Percentiles rank a stretch among this genome's conserved stretches.
phyloP scores from a whole-genome alignment of 2,797 vertebrate genomes.

The Tokudaia muenninki region DNA sequence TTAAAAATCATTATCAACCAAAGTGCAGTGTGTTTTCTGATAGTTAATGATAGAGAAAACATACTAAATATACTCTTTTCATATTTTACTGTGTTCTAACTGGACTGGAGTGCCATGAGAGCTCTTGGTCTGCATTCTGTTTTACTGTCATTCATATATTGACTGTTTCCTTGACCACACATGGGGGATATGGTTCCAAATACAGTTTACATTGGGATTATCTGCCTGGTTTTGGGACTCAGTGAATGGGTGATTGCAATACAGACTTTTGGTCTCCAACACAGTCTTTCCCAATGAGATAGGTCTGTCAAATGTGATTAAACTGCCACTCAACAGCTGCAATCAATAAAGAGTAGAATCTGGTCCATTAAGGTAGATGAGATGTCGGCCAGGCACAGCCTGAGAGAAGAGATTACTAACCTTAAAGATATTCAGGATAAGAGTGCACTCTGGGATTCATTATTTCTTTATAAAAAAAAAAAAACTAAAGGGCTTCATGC shows the following conservation, averaged over 20 bases:
- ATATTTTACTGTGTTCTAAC: not conserved
- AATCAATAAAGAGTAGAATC: not conserved
- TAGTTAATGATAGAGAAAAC: not conserved
- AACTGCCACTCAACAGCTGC: not conserved
- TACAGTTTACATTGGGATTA: not conserved
- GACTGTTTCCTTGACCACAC: not conserved
- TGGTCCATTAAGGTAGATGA: not conserved
- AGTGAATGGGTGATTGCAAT: not conserved
- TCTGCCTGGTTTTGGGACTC: not conserved
- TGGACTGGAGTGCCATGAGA: not conserved
- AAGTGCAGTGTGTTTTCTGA: not conserved
- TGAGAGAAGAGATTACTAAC: not conserved
- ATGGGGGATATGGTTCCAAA: not conserved
- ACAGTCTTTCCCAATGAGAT: not conserved
- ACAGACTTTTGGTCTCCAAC: not conserved
- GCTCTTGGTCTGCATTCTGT: not conserved
- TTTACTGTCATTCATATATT: not conserved
- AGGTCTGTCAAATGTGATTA: not conserved
- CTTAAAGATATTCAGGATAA: not conserved
- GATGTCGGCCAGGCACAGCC: not conserved
- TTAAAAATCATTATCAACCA: not conserved
- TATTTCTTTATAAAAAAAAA: not conserved
- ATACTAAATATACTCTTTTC: not conserved
- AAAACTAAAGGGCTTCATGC: not conserved
- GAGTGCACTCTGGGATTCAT: not conserved